These are phyloP conservation scores for Drosophila anomelani DNA, from an alignment of 2,888 invertebrate genomes.

Conservation along the genomic window DNA sequence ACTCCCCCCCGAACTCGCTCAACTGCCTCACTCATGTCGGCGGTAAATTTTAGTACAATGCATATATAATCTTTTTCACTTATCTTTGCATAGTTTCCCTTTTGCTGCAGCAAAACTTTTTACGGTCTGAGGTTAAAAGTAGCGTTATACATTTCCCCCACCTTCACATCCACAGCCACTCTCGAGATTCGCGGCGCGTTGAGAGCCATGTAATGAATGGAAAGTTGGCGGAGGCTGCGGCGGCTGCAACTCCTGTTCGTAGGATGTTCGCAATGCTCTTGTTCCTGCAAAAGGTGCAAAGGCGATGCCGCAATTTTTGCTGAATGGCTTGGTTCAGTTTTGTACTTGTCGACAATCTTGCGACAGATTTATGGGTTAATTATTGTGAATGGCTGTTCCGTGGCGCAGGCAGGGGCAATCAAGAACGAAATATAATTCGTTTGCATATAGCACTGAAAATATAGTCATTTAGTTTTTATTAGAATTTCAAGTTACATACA, in stretches of 20 bases:
- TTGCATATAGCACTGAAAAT: conserved; percentile 26
- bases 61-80: conserved; percentile 80
- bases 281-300: conserved; percentile 43
- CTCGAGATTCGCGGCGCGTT: conserved; percentile 41
- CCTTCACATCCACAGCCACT: conserved; percentile 1
- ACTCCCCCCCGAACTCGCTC: conserved; percentile 4
- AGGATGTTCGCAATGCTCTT: conserved; percentile 10
- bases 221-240: conserved; percentile 51
- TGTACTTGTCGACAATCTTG: conserved; percentile 61
- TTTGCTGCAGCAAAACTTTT: conserved; percentile 58
- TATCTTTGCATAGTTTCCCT: conserved; percentile 73
- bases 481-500: conserved; percentile 1
- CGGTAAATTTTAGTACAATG: conserved; percentile 78
- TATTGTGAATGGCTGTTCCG: conserved; percentile 40
- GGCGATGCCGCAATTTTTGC: conserved; percentile 53
- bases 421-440: conserved; percentile 3
- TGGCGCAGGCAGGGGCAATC: background rate
- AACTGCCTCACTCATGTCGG: conserved; percentile 59
- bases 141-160: conserved; percentile 59
- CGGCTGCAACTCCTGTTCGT: conserved; percentile 14
- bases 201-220: conserved; percentile 55
- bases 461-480: conserved; percentile 11
- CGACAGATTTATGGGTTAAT: conserved; percentile 75
- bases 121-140: conserved; percentile 73
- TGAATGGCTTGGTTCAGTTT: conserved; percentile 56